Base-by-base conservation (phyloP, 2,888 invertebrate species). In the Heteromurus nitidus region DNA sequence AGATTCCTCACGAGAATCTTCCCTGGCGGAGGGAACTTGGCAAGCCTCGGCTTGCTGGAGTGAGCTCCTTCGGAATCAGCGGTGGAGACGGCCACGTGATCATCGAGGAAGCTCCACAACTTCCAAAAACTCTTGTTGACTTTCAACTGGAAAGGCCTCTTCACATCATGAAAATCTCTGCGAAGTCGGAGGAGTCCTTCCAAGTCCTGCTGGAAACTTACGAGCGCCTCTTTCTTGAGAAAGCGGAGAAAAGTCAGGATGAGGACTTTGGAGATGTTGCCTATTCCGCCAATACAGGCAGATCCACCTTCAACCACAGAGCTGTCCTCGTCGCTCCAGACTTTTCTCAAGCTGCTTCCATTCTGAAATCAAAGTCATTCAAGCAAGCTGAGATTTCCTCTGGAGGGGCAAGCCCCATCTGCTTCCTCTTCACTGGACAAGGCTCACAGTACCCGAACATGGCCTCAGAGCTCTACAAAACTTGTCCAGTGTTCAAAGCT, bases 361-460 rank as follows among this genome's bases (percentile, higher is more conserved):
- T 20, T 18, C 9, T 73, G 9, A 9, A 64, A 44, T 18, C 2
- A 2, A 47, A 20, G 7, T 20, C 26, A 16, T 30, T 50, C 22
- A 47, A 26, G 18, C 30, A 28, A 22, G 47, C 13, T 2, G 73
- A 73, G 22, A 31, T 50, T 1, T 9, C 2, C 11, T 2, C 60
- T 22, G 36, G 30, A 7, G 31, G 26, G 2, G 20, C 44, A 7
- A 22, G 31, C 5, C 18, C 9, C 1, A 7, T 73, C 18, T 73
- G 73, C 50, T 82, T 76, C 20, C 47, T 82, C 1, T 82, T 82
- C 65, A 82, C 82, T 2, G 82, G 82, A 20, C 82, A 82, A 53
- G 82, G 82, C 7, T 76, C 70, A 9, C 82, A 82, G n/a, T 82
- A 76, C 44, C 50, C 60, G 2, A 65, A 58, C 20, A 82, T 82